Conservation (phyloP, 2,888 invertebrate genomes). For the Hemicrepidius hirtus region DNA sequence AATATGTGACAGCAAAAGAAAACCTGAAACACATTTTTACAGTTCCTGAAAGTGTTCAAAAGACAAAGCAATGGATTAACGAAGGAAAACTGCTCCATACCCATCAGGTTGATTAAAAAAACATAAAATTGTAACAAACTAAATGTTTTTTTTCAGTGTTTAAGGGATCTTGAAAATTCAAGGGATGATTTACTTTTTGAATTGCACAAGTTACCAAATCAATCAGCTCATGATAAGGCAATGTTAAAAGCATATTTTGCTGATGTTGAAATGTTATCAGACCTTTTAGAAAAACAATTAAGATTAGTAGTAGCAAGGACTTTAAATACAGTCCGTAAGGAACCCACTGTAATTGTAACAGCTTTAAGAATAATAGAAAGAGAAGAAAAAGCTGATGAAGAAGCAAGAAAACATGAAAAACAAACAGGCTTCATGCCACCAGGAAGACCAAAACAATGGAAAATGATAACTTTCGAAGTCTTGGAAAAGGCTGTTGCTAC, state of each 20-base stretch:
- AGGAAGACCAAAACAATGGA: slow-evolving; percentile 95
- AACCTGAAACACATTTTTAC: slow-evolving; percentile 98
- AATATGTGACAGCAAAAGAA: slow-evolving; percentile 98
- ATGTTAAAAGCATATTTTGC: slow-evolving; percentile 97
- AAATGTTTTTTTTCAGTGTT: slow-evolving; percentile 76
- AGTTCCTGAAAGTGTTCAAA: slow-evolving; percentile 96
- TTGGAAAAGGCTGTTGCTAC: slow-evolving; percentile 86
- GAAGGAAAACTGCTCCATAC: slow-evolving; percentile 96
- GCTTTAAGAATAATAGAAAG: slow-evolving; percentile 96
- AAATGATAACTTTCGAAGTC: slow-evolving; percentile 88
- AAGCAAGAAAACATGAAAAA: slow-evolving; percentile 84
- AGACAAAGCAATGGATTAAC: slow-evolving; percentile 94
- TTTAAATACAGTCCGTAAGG: slow-evolving; percentile 94
- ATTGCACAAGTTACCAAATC: slow-evolving; percentile 93
- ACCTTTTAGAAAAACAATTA: slow-evolving; percentile 92
- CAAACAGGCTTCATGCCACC: slow-evolving; percentile 94
- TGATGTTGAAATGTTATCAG: slow-evolving; percentile 94
- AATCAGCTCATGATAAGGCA: slow-evolving; percentile 91
- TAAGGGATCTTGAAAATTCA: slow-evolving; percentile 97
- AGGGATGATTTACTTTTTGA: slow-evolving; percentile 96
- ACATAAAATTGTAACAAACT: neutral
- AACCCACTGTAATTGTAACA: slow-evolving; percentile 96
- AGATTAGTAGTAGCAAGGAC: slow-evolving; percentile 92
- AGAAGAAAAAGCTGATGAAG: slow-evolving; percentile 95
- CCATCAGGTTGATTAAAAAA: slow-evolving; percentile 81